phyloP scores from a whole-genome alignment of 2,888 invertebrate genomes.

The Micoletzkya japonica region DNA sequence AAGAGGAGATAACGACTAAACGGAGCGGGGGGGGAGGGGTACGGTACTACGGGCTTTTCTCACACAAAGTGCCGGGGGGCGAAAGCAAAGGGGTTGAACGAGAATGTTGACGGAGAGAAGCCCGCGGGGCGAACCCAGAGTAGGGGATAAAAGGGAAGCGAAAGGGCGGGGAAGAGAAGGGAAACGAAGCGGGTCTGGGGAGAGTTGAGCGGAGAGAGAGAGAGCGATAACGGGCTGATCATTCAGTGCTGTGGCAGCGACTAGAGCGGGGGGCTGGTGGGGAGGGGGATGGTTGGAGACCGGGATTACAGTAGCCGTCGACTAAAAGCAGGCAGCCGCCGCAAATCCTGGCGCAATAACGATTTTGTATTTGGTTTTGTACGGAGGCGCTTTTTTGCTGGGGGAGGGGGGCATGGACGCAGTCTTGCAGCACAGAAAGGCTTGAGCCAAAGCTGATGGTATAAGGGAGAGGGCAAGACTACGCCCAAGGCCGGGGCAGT shows the following conservation, averaged over 20 bases:
- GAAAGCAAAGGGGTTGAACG: too few relatives aligned
- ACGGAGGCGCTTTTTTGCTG: slow-evolving; percentile 3
- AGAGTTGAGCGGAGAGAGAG: slow-evolving; percentile 11
- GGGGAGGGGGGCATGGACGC: not conserved
- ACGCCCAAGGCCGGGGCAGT: too few relatives aligned
- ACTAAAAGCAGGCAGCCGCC: not conserved
- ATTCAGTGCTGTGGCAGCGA: not conserved
- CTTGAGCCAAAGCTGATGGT: slow-evolving; percentile 14
- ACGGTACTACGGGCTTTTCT: not conserved
- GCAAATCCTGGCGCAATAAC: slow-evolving; percentile 2
- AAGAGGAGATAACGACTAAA: too few relatives aligned
- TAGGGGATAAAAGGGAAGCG: not conserved
- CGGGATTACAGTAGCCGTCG: not conserved
- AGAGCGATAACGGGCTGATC: slow-evolving; percentile 10
- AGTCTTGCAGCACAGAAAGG: not conserved
- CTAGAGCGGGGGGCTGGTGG: not conserved
- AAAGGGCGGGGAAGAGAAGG: slow-evolving; percentile 12
- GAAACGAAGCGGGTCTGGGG: slow-evolving; percentile 10
- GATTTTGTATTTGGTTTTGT: slow-evolving; percentile 29
- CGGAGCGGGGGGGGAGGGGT: too few relatives aligned
- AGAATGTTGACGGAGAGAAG: too few relatives aligned
- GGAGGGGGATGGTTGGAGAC: not conserved
- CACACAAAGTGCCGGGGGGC: not conserved
- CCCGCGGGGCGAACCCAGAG: not conserved
- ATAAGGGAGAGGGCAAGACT: not conserved